Evolutionary conservation across 2,888 invertebrate species (phyloP).

Genomic region (Eucriotettix oculatus): DNA sequence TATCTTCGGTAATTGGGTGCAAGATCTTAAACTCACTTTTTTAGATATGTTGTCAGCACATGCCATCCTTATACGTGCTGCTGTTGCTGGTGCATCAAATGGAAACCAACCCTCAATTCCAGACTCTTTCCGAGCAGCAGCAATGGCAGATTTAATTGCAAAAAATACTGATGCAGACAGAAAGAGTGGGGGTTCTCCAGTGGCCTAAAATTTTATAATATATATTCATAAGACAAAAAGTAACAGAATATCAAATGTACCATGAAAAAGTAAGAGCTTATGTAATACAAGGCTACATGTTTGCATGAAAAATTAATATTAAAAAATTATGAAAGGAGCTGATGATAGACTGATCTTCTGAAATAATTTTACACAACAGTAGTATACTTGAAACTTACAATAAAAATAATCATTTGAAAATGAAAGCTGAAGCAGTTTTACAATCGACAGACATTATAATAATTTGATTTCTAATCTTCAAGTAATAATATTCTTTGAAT

Average conservation of each 20-base stretch:
- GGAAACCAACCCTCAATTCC: slow-evolving; percentile 41
- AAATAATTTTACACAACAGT: too few relatives aligned
- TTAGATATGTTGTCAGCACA: slow-evolving; percentile 69
- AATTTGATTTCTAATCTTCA: not conserved
- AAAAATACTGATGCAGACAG: slow-evolving; percentile 76
- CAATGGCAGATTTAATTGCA: slow-evolving; percentile 77
- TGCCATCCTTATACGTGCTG: slow-evolving; percentile 75
- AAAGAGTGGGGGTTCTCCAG: slow-evolving; percentile 91
- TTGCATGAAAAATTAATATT: too few relatives aligned
- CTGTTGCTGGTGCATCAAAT: slow-evolving; percentile 72
- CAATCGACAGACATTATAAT: not conserved
- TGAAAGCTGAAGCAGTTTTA: too few relatives aligned
- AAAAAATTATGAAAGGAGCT: too few relatives aligned
- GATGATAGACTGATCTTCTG: too few relatives aligned
- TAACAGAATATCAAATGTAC: too few relatives aligned
- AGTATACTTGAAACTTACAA: too few relatives aligned
- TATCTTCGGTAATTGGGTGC: too few relatives aligned
- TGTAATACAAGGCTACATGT: too few relatives aligned
- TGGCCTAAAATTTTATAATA: slow-evolving; percentile 43
- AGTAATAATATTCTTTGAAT: not conserved
- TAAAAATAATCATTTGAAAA: too few relatives aligned
- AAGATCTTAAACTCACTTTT: slow-evolving; percentile 33
- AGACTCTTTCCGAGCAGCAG: slow-evolving; percentile 55
- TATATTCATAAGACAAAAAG: too few relatives aligned
- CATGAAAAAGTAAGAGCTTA: too few relatives aligned